These are phyloP conservation scores for Idaea straminata DNA, from an alignment of 2,888 invertebrate species.

Conservation along the genomic window DNA sequence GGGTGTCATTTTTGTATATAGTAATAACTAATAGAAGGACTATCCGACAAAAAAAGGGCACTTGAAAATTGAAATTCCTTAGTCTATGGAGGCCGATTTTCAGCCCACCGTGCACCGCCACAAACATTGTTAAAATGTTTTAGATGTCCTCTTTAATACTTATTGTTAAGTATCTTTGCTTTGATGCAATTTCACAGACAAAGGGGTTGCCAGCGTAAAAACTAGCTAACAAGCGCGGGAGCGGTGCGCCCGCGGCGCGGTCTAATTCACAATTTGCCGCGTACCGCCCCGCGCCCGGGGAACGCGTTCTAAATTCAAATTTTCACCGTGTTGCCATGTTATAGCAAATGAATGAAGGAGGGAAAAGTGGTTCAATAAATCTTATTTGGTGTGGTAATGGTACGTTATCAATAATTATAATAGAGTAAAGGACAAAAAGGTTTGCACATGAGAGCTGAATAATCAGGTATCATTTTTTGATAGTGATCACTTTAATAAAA, in stretches of 20 bases:
- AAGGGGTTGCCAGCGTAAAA: slow-evolving; percentile 71
- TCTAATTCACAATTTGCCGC: slow-evolving; percentile 73
- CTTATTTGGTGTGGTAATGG: not conserved
- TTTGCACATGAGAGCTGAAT: too few species aligned
- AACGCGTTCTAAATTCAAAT: slow-evolving; percentile 71
- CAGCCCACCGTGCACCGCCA: too few species aligned
- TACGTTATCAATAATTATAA: not conserved
- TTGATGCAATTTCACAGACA: slow-evolving; percentile 68
- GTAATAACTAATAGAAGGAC: too few species aligned
- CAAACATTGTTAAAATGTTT: not conserved
- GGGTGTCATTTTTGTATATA: too few species aligned
- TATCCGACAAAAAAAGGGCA: too few species aligned
- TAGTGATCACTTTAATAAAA: too few species aligned
- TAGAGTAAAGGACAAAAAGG: not conserved
- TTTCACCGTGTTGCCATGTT: slow-evolving; percentile 53
- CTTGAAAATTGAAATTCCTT: too few species aligned
- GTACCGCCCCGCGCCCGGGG: slow-evolving; percentile 55
- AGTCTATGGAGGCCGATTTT: too few species aligned
- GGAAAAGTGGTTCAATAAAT: slow-evolving; percentile 39
- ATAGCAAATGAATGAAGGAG: slow-evolving; percentile 57
- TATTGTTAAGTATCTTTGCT: slow-evolving; percentile 18
- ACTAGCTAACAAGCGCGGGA: slow-evolving; percentile 71
- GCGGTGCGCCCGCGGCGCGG: slow-evolving; percentile 60
- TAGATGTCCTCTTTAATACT: not conserved
- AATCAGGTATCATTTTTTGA: too few species aligned